Conservation (phyloP, 2,113 vertebrate genomes). For the Dolichotis patagonum region DNA sequence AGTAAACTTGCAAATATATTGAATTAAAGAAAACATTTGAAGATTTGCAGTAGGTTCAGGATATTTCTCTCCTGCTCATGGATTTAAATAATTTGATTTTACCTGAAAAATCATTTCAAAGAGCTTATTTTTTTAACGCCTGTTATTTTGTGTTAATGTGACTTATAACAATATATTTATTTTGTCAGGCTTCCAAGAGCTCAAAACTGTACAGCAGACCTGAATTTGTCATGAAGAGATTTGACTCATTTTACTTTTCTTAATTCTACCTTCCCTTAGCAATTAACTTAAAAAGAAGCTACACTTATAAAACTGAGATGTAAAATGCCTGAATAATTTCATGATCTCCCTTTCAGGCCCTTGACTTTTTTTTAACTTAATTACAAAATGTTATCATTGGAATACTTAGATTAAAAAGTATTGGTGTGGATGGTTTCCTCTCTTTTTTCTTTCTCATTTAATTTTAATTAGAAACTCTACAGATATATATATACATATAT, state of each 20-base stretch:
- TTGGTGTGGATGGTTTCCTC: not conserved
- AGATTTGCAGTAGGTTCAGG: not conserved
- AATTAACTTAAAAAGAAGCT: constrained; percentile 24
- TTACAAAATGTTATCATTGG: not conserved
- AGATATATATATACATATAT: not conserved
- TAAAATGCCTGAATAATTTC: not conserved
- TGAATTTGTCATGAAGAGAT: not conserved
- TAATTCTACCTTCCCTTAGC: not conserved
- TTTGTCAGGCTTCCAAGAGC: not conserved
- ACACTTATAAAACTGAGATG: not conserved
- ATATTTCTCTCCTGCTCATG: not conserved
- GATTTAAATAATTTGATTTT: not conserved
- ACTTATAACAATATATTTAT: not conserved
- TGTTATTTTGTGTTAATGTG: not conserved
- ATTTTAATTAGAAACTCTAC: not conserved
- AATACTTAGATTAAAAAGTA: not conserved
- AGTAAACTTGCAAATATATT: not conserved
- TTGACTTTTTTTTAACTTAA: not conserved
- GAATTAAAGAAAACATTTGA: not conserved
- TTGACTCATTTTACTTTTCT: constrained; percentile 3
- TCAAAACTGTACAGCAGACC: not conserved
- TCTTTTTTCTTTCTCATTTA: not conserved
- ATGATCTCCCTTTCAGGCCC: not conserved
- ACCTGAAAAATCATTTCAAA: constrained; percentile 23
- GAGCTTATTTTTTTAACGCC: not conserved